Evolutionary conservation across 2,888 invertebrate species (phyloP).

Genomic region (Incurvaria masculella): DNA sequence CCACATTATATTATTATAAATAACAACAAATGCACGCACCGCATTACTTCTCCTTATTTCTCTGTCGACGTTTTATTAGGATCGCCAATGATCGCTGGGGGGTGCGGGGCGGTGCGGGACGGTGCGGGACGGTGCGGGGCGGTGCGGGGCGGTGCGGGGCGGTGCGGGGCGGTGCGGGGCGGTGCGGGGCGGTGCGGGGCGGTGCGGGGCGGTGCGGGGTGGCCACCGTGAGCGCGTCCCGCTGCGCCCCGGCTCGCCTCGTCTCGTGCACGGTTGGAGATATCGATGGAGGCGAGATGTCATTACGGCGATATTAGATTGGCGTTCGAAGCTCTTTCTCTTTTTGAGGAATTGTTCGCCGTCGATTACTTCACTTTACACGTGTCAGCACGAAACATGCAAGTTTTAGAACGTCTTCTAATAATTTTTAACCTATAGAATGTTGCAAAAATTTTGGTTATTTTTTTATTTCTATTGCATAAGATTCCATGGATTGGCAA

Average conservation of each 20-base stretch:
- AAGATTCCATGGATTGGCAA: no score
- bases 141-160: conserved; percentile 30
- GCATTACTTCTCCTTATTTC: conserved; percentile 34
- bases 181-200: conserved; percentile 16
- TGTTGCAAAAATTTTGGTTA: no score
- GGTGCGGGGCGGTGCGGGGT: conserved; percentile 30
- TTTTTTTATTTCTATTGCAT: no score
- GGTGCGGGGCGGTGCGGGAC: conserved; percentile 25
- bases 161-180: conserved; percentile 25
- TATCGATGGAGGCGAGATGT: conserved; percentile 23
- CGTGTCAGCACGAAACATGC: no score
- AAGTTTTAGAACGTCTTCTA: no score
- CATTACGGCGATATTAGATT: conserved; percentile 28
- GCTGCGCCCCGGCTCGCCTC: conserved; percentile 11
- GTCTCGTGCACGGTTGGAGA: background rate
- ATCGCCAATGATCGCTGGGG: background rate
- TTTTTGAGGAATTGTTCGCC: conserved; percentile 25
- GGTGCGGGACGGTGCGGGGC: conserved; percentile 16
- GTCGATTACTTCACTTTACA: no score
- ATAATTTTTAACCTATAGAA: no score
- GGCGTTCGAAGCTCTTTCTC: conserved; percentile 29
- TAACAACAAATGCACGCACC: conserved; percentile 34
- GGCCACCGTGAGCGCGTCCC: conserved; percentile 39
- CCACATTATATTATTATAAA: conserved; percentile 43
- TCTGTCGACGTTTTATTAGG: conserved; percentile 21